phyloP scores from a whole-genome alignment of 2,888 invertebrate species.

The Quadroppia sp. region DNA sequence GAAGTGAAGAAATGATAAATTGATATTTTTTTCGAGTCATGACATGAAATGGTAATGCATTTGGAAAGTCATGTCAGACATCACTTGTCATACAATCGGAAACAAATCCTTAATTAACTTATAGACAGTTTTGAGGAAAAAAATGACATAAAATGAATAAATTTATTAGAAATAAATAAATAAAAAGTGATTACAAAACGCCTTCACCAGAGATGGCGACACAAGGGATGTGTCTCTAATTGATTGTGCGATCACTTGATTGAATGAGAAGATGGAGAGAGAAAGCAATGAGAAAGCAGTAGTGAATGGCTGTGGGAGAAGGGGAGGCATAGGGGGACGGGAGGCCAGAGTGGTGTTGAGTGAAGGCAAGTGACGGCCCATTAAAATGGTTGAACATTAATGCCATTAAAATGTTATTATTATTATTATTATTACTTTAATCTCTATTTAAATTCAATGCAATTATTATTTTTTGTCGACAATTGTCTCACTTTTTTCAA shows the following conservation, averaged over 20 bases:
- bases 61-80: too few relatives aligned
- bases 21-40: too few relatives aligned
- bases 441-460: not conserved
- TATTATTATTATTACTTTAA: not conserved
- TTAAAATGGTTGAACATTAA: constrained; percentile 38
- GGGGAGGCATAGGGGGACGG: not conserved
- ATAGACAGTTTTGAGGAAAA: too few relatives aligned
- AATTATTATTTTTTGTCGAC: not conserved
- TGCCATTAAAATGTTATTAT: constrained; percentile 12
- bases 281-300: not conserved
- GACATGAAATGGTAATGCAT: too few relatives aligned
- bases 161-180: too few relatives aligned
- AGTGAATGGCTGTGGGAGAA: not conserved
- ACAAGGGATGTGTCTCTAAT: not conserved
- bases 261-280: constrained; percentile 31
- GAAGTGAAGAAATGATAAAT: too few relatives aligned
- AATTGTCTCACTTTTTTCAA: not conserved
- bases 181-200: too few relatives aligned
- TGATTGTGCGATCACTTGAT: constrained; percentile 11
- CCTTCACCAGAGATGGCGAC: constrained; percentile 14
- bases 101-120: too few relatives aligned
- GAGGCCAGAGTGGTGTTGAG: too few relatives aligned
- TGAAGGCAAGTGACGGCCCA: constrained; percentile 23
- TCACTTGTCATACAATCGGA: too few relatives aligned
- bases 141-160: too few relatives aligned